Conservation (phyloP, 2,888 invertebrate species). For the Plusia festucae region DNA sequence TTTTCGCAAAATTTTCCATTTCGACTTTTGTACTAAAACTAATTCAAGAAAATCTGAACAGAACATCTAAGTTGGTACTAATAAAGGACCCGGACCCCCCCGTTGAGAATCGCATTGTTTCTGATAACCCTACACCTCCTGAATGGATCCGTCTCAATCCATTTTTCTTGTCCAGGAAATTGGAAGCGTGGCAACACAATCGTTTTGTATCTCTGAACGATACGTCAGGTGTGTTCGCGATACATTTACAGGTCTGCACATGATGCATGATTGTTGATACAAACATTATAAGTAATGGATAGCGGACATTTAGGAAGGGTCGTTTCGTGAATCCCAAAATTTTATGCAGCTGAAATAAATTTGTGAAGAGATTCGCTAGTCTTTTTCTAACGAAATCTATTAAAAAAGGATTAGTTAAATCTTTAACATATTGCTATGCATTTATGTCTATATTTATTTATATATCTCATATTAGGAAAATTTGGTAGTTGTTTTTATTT, state of each 20-base stretch:
- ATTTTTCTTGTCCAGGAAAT: conserved; percentile 59
- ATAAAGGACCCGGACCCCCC: not conserved
- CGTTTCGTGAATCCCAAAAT: not conserved
- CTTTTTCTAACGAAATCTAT: no score
- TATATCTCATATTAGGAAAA: no score
- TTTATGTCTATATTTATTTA: no score
- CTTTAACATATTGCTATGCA: no score
- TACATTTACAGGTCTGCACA: conserved; percentile 20
- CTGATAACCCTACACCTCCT: conserved; percentile 37
- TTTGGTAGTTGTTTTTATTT: no score
- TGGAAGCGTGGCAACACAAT: conserved; percentile 43
- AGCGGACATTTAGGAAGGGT: conserved; percentile 8
- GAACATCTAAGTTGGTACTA: not conserved
- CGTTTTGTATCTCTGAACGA: conserved; percentile 37
- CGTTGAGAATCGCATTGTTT: conserved; percentile 23
- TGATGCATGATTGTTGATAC: conserved; percentile 14
- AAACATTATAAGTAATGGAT: conserved; percentile 14
- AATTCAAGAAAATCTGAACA: not conserved
- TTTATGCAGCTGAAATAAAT: not conserved
- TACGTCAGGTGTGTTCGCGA: conserved; percentile 26
- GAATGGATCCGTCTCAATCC: conserved; percentile 52
- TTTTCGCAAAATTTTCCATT: not conserved
- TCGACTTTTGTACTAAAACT: not conserved
- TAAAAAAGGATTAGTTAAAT: not conserved
- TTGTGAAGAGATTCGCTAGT: not conserved